Evolutionary conservation across 2,797 vertebrate genomes (phyloP), one percentile per base, ranked within the genome.

Genomic region (Gymnocypris eckloni): DNA sequence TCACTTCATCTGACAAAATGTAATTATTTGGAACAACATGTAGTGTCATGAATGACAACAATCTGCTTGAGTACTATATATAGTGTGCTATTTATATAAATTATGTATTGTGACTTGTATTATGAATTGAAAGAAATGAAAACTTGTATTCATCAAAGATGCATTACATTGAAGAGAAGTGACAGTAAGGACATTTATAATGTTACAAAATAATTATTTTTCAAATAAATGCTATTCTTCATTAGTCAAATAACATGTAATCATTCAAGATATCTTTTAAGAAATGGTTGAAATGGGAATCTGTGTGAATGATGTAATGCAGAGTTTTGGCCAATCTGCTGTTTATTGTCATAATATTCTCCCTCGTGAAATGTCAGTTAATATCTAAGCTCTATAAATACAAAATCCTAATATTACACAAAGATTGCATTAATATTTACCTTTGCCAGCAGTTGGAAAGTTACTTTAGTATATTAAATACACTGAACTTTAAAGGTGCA

Each of bases 301-400:
- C 56, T 81, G 25, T 22, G 15, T 25, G 3, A 22, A 43, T 73
- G 15, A 83, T 50, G 45, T 64, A 48, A 79, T 18, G 22, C 22
- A 67, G 18, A 64, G 12, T 41, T 39, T 67, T 78, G 13, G 48
- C 61, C 48, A 69, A 69, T 67, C 33, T 69, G 70, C 39, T 75
- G 20, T 83, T 75, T 83, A 77, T 77, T 77, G 61, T 84, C 59
- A 54, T 67, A 52, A 54, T 15, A 16, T 70, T 78, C 39, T 56
- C 82, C 8, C 33, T 66, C 2, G 8, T 56, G 83, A 84, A 84
- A 84, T 84, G 75, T 84, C 75, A 84, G 48, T 56, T 78, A 69
- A 78, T 78, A 78, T 59, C n/a, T n/a, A 78, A 43, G n/a, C 48
- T 78, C 73, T 84, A 78, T 78, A 84, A 84, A 84, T 84, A 84